Conservation (phyloP, 64 coral and sea anemone genomes). For the Montipora sp. region DNA sequence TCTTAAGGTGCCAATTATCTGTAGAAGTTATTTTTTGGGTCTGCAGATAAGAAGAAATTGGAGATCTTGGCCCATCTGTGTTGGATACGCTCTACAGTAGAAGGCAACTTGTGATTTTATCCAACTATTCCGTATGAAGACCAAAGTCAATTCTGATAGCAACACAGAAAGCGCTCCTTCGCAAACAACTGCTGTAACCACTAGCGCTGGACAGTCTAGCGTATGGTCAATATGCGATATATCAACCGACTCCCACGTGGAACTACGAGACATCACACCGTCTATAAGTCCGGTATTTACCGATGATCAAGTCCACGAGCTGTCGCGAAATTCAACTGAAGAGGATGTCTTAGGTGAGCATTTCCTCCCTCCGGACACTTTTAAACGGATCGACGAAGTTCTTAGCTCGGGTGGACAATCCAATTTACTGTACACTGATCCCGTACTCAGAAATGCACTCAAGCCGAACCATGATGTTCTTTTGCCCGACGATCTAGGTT, state of each 20-base stretch:
- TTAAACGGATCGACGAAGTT: slow-evolving; percentile 88
- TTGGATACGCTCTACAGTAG: neutral
- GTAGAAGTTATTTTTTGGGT: neutral
- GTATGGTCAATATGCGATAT: slow-evolving; percentile 66
- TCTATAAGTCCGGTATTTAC: slow-evolving; percentile 97
- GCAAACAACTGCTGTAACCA: slow-evolving; percentile 35
- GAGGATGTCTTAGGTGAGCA: slow-evolving; percentile 79
- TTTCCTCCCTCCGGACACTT: slow-evolving; percentile 79
- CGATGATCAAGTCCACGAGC: slow-evolving; percentile 92
- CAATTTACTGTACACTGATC: slow-evolving; percentile 74
- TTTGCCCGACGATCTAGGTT: slow-evolving; percentile 55
- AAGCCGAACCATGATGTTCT: slow-evolving; percentile 69
- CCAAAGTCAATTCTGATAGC: slow-evolving; percentile 36
- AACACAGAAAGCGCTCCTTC: slow-evolving; percentile 29
- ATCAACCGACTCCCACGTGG: slow-evolving; percentile 64
- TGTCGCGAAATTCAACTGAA: slow-evolving; percentile 74
- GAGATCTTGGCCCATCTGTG: slow-evolving; percentile 3
- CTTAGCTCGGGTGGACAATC: slow-evolving; percentile 72
- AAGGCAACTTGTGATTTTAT: neutral
- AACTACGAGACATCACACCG: slow-evolving; percentile 90
- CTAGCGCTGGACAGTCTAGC: slow-evolving; percentile 42
- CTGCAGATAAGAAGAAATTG: neutral
- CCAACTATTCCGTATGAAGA: slow-evolving; percentile 42
- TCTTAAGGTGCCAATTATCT: neutral
- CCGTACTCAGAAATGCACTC: slow-evolving; percentile 35